Evolutionary conservation across 2,888 invertebrate species (phyloP), one percentile per base, ranked within the genome.

Genomic region (Polymixis lichenea): DNA sequence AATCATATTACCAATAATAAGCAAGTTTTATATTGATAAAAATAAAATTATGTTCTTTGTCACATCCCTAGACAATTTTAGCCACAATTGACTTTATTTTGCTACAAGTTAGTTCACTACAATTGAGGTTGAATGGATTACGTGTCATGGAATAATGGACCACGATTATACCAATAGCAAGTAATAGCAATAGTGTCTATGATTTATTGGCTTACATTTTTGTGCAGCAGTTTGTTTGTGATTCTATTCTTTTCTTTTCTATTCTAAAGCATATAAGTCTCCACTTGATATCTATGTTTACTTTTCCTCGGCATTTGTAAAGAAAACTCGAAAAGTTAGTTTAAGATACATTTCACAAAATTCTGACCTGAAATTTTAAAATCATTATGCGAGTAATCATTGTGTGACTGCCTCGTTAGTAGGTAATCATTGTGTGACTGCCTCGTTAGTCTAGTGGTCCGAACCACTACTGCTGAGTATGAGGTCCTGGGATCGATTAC

Each of bases 1-100:
- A 53, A 51, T 43, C 9, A 43, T 46, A 13, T 46, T 46, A 11
- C 43, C 11, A 46, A 46, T 1, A 46, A 11, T 46, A 46, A 46
- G 2, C 3, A n/a, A 13, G 5, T 19, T 51, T 43, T 51, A 53
- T 46, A 51, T 13, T 55, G 4, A 22, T 2, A 13, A 9, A 13
- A 49, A 46, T 49, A 43, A 73, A 38, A 55, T 55, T 0, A n/a
- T 61, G 13, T 6, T 13, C 1, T n/a, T n/a, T 15, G 55, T 67
- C 61, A 61, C 81, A 78, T 81, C 66, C 43, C 56, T 78, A 67
- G 55, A 15, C 15, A 0, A 53, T 28, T 53, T 49, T 43, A 32
- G 32, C 55, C 25, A 25, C n/a, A 43, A 66, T 25, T 43, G 9
- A 19, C 11, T 66, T 62, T 25, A 49, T 51, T 32, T 72, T 3